Percentiles rank a stretch among this genome's conserved stretches.
These are phyloP conservation scores for Netelia fuscicornis DNA, from an alignment of 2,888 invertebrate species.

Conservation along the genomic window DNA sequence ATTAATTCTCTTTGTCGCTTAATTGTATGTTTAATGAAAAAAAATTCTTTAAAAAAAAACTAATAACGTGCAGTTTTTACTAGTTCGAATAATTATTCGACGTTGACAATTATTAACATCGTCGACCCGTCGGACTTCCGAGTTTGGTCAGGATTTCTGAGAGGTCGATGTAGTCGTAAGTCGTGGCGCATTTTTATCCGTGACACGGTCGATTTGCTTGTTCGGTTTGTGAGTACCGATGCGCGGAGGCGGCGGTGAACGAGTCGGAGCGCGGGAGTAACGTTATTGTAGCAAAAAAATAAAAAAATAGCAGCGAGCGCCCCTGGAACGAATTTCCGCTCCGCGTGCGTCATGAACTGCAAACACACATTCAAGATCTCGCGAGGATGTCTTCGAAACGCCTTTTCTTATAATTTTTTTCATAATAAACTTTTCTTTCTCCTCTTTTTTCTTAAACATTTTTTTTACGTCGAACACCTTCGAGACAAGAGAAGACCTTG, in stretches of 20 bases:
- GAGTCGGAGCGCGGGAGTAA: constrained; percentile 1
- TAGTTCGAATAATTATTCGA: no score
- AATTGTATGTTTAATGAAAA: no score
- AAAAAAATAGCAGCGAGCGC: constrained; percentile 12
- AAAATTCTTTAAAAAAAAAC: no score
- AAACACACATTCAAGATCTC: constrained; percentile 26
- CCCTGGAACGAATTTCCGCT: constrained; percentile 52
- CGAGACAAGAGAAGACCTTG: constrained; percentile 43
- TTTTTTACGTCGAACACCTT: constrained; percentile 48
- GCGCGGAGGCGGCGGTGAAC: constrained; percentile 20
- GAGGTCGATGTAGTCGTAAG: constrained; percentile 10
- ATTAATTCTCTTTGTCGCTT: no score
- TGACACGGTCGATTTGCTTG: constrained; percentile 10
- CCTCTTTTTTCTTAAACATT: constrained; percentile 3
- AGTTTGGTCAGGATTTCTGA: constrained; percentile 14
- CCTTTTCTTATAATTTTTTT: constrained; percentile 2
- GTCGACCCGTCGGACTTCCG: neutral
- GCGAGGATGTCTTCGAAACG: constrained; percentile 9
- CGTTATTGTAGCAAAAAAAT: neutral
- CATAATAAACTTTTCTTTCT: constrained; percentile 11
- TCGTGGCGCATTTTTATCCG: neutral
- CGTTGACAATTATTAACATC: no score
- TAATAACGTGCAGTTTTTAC: no score
- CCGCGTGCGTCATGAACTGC: constrained; percentile 44
- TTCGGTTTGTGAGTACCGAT: neutral